Conservation (phyloP, 2,797 vertebrate species). For the Gorsachius magnificus region DNA sequence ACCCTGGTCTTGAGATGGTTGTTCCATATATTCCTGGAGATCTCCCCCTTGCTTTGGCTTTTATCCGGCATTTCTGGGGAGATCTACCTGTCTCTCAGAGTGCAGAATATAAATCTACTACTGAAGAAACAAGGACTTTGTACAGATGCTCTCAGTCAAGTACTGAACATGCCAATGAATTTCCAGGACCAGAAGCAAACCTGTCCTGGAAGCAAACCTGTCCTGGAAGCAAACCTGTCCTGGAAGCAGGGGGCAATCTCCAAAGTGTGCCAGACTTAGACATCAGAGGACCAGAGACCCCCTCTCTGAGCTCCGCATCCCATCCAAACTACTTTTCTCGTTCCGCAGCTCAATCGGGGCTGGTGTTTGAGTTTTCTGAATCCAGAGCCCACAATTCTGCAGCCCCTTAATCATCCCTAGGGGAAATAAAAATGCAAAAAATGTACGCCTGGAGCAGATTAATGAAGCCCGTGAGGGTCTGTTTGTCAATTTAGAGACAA, state of each 20-base stretch:
- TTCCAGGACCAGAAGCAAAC: neutral
- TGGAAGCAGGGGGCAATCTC: neutral
- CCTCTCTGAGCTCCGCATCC: neutral
- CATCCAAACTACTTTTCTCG: neutral
- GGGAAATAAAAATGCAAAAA: conserved; percentile 42
- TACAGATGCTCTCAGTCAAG: neutral
- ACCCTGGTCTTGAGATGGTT: too few species aligned
- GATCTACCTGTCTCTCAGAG: neutral
- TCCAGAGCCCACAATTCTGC: neutral
- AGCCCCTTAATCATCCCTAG: neutral
- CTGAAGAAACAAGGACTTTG: neutral
- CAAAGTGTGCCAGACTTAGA: neutral
- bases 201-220: neutral
- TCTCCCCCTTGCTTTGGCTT: neutral
- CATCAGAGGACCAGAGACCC: accelerated
- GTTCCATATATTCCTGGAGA: neutral
- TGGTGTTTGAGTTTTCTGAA: neutral
- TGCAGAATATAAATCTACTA: neutral
- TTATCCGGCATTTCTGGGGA: neutral
- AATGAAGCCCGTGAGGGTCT: conserved; percentile 19
- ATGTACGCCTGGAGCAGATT: neutral
- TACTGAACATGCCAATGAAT: neutral
- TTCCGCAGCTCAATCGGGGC: accelerated
- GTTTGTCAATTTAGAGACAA: conserved; percentile 37
- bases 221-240: neutral